These are phyloP conservation scores for Chelmon rostratus DNA, from an alignment of 2,797 vertebrate genomes.

Conservation along the genomic window DNA sequence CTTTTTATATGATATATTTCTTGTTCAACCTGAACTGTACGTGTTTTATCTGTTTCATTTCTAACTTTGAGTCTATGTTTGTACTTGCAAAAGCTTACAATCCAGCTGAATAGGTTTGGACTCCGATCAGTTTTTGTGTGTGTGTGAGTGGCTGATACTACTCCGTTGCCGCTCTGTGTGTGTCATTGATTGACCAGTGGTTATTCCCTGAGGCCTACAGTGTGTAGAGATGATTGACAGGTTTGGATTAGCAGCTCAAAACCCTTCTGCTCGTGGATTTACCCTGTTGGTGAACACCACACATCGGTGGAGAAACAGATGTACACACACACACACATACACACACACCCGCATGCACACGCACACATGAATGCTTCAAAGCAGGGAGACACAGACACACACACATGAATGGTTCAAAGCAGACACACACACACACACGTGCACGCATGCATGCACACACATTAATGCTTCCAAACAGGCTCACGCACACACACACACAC, in stretches of 20 bases:
- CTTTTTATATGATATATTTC: not conserved
- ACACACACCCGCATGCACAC: no score
- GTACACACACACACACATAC: not conserved
- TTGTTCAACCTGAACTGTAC: not conserved
- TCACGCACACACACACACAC: no score
- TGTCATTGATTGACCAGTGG: slow-evolving; percentile 70
- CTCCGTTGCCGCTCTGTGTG: slow-evolving; percentile 36
- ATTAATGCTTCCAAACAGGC: no score
- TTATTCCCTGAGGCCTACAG: slow-evolving; percentile 50
- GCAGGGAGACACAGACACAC: slow-evolving; percentile 6
- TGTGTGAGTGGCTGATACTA: slow-evolving; percentile 1
- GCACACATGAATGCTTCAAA: no score
- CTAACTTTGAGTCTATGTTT: not conserved
- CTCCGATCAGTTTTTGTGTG: slow-evolving; percentile 7
- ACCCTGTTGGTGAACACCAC: slow-evolving; percentile 32
- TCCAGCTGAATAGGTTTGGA: slow-evolving; percentile 1
- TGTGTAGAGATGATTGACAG: slow-evolving; percentile 73
- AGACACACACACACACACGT: no score
- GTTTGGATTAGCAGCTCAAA: slow-evolving; percentile 68
- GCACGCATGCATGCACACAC: no score
- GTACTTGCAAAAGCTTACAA: slow-evolving; percentile 13
- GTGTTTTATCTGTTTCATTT: not conserved
- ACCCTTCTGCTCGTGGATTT: slow-evolving; percentile 52
- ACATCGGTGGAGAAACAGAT: slow-evolving; percentile 12
- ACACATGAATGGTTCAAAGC: no score